A percentile compares a stretch with the other conserved stretches of the same genome.
Conservation (phyloP, 2,797 vertebrate species). For the Champsocephalus esox region DNA sequence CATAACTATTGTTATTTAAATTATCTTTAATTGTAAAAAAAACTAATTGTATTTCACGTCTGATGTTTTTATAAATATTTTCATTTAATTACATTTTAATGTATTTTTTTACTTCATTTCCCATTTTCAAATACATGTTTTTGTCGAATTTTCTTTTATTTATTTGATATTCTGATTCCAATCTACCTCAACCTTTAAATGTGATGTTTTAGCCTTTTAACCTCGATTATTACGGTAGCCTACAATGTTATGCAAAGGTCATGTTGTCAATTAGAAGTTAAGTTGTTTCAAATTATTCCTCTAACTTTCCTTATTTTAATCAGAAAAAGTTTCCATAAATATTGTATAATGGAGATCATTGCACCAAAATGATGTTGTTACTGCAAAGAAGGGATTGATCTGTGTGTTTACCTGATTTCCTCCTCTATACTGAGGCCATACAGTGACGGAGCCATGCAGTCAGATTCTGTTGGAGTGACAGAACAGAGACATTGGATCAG, state of each 20-base stretch:
- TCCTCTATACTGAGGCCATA: slow-evolving; percentile 63
- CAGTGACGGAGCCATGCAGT: slow-evolving; percentile 37
- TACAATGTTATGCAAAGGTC: background rate
- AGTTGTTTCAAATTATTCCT: background rate
- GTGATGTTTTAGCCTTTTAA: too few species aligned
- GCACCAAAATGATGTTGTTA: background rate
- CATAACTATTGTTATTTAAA: too few species aligned
- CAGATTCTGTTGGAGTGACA: slow-evolving; percentile 52
- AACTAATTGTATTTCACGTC: too few species aligned
- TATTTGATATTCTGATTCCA: background rate
- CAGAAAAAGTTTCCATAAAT: background rate
- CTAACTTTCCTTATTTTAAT: background rate
- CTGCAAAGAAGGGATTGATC: background rate
- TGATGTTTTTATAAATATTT: too few species aligned
- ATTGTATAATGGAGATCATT: background rate
- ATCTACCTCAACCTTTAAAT: background rate
- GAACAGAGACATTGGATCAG: slow-evolving; percentile 22
- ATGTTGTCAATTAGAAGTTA: background rate
- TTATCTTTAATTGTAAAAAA: too few species aligned
- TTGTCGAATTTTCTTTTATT: background rate
- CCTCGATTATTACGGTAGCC: too few species aligned
- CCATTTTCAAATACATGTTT: background rate
- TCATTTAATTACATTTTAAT: too few species aligned
- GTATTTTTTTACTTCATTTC: background rate
- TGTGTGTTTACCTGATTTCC: slow-evolving; percentile 69